Conservation (phyloP, 1,140 invertebrate genomes). For the Drosophila erecta region DNA sequence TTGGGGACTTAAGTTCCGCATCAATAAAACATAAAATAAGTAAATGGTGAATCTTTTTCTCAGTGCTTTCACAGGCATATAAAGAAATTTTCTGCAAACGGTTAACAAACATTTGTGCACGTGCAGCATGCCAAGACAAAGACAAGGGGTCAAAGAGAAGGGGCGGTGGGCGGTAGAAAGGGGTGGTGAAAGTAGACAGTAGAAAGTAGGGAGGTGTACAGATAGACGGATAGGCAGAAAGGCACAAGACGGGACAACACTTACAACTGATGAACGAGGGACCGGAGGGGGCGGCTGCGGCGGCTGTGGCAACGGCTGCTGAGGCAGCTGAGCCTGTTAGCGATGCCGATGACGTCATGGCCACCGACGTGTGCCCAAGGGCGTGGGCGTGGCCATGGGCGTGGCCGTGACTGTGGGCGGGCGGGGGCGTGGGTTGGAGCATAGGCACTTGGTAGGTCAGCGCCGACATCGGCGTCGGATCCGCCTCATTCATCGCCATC, state of each 20-base stretch:
- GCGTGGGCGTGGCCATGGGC: conserved; percentile 6
- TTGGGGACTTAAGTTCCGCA: not conserved
- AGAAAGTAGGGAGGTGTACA: not conserved
- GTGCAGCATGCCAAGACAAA: conserved; percentile 49
- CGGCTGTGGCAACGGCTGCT: conserved; percentile 39
- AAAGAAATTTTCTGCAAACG: conserved; percentile 25
- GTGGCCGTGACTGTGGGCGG: conserved; percentile 22
- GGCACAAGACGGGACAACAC: conserved; percentile 57
- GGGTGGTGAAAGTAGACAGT: not conserved
- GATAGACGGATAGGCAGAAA: conserved; percentile 23
- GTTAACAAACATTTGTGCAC: conserved; percentile 36
- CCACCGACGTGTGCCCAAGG: conserved; percentile 10
- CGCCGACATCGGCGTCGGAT: conserved; percentile 43
- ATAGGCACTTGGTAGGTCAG: conserved; percentile 57
- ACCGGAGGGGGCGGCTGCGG: conserved; percentile 41
- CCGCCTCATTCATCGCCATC: conserved; percentile 7
- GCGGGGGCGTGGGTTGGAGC: conserved; percentile 17
- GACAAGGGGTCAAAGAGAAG: conserved; percentile 1
- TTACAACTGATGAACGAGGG: conserved; percentile 81
- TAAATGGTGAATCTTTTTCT: not conserved
- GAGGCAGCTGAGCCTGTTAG: conserved; percentile 45
- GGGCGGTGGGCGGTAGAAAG: not conserved
- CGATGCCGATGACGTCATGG: conserved; percentile 44
- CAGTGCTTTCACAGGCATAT: conserved; percentile 28
- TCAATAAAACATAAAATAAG: too few relatives aligned